Evolutionary conservation across 1,140 invertebrate species (phyloP), one percentile per base, ranked within the genome.

Genomic region (Diploscapter pachys): DNA sequence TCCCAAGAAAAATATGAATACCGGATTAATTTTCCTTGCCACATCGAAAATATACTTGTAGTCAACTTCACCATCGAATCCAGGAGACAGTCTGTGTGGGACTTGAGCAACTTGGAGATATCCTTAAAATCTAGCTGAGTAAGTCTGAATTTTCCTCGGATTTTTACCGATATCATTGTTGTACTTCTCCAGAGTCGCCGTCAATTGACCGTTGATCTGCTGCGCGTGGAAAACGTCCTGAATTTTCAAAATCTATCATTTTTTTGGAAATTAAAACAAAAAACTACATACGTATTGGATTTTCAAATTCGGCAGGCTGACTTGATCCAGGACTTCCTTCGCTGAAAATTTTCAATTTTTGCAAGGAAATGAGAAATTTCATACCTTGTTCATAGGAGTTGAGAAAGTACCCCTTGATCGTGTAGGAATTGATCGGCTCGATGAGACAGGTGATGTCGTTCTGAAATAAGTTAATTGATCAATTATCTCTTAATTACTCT

Each of bases 41-140:
- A 68, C 66, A 52, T 53, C 56, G 48, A 68, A 68, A 9, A 68
- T 11, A 31, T 52, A 68, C 6, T 6, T 5, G 52, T 9, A 68
- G 66, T 68, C 51, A 9, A 68, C 48, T 53, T 68, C 66, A n/a
- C 66, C 66, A 6, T 53, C 51, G 6, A 9, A 6, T 5, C 51
- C 6, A 9, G 66, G 66, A 52, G 53, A 52, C n/a, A 55, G 48
- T 6, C 66, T 50, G 49, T 6, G 6, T 48, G 66, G 66, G 9
- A 69, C 65, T 57, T 74, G 73, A n/a, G 73, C 73, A 50, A 74
- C 73, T 64, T 74, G 73, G 31, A 74, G 54, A 61, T 74, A 74
- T 50, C 63, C 71, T 72, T 52, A n/a, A 72, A 72, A 65, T 67
- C 54, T 67, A 13, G 49, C n/a, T 53, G 54, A 67, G 5, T 59